These are phyloP conservation scores for Crepidodera aurea DNA, from an alignment of 2,888 invertebrate genomes.

Conservation along the genomic window DNA sequence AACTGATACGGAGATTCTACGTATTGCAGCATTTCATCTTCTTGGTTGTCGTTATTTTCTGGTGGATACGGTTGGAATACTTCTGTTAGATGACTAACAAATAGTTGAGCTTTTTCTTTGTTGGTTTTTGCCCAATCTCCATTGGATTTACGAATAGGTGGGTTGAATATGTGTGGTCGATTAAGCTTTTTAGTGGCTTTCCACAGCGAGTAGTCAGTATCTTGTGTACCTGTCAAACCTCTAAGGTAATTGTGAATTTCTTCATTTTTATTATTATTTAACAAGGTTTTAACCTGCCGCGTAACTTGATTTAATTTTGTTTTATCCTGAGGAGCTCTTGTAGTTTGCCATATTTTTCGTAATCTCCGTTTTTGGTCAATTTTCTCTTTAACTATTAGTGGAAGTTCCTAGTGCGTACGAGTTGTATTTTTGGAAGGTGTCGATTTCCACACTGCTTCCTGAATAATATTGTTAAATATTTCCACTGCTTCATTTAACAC, in stretches of 20 bases:
- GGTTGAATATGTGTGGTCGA: not conserved
- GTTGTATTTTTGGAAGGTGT: no score
- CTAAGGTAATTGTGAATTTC: not conserved
- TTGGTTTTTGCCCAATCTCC: not conserved
- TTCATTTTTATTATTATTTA: not conserved
- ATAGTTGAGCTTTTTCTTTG: not conserved
- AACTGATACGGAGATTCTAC: no score
- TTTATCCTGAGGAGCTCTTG: not conserved
- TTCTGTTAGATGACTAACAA: no score
- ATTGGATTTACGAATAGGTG: not conserved
- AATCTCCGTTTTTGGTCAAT: not conserved
- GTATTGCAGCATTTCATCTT: no score
- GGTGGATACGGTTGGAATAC: no score
- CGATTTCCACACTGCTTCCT: no score
- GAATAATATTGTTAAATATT: no score
- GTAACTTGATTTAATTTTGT: not conserved
- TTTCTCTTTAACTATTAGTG: no score
- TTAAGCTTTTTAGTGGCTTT: not conserved
- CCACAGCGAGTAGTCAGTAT: not conserved
- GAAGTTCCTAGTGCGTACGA: no score
- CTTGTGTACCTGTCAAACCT: not conserved
- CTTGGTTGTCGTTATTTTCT: no score
- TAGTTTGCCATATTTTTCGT: not conserved
- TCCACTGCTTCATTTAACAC: no score
- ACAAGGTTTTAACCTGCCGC: not conserved